phyloP scores from a whole-genome alignment of 2,797 vertebrate genomes.

The Chrysocyon brachyurus region DNA sequence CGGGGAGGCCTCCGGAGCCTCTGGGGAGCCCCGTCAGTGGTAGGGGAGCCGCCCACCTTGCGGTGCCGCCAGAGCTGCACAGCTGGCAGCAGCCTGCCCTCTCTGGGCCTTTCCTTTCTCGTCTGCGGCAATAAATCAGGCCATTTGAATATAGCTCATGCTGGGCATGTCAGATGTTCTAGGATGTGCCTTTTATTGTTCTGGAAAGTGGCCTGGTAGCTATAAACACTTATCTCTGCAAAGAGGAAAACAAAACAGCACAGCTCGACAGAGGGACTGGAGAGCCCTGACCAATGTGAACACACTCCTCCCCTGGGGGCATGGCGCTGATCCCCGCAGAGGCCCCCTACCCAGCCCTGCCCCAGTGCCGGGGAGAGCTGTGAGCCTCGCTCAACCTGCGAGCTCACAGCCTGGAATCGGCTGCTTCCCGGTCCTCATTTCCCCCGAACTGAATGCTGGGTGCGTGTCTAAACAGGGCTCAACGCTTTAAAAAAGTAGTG shows the following conservation, averaged over 20 bases:
- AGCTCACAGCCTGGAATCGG: not conserved
- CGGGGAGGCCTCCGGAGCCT: not conserved
- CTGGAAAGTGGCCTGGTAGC: conserved; percentile 66
- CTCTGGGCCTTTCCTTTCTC: not conserved
- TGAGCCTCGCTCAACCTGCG: not conserved
- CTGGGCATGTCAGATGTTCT: conserved; percentile 10
- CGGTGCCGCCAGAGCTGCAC: not conserved
- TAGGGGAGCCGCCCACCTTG: not conserved
- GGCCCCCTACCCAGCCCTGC: not conserved
- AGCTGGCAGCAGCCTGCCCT: not conserved
- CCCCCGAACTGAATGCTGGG: not conserved
- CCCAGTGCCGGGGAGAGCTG: not conserved
- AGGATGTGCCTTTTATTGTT: conserved; percentile 63
- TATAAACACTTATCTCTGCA: conserved; percentile 69
- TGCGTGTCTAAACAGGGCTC: not conserved
- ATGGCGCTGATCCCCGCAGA: conserved; percentile 4
- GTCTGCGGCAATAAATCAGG: not conserved
- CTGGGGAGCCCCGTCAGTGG: not conserved
- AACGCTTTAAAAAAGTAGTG: not conserved
- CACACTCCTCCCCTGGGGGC: accelerated
- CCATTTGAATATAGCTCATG: not conserved
- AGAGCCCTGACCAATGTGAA: conserved; percentile 81
- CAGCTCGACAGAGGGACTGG: conserved; percentile 46
- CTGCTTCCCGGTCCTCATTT: not conserved
- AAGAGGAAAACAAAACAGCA: conserved; percentile 55